Percentiles rank a stretch among this genome's conserved stretches.
Evolutionary conservation across 2,797 vertebrate genomes (phyloP).

Genomic region (Mus spretus): DNA sequence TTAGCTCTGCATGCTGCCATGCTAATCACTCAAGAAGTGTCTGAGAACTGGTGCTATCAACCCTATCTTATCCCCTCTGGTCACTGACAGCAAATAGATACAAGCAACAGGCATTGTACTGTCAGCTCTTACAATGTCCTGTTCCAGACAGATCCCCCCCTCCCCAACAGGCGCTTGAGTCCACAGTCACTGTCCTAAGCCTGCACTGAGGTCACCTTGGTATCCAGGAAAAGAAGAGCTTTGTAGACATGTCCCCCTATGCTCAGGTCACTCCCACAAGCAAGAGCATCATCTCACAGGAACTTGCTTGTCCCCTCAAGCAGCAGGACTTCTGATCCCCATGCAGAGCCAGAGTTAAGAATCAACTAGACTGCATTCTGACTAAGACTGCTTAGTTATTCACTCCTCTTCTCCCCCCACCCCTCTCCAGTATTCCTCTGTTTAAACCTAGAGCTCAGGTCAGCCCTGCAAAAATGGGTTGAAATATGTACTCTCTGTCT

Average conservation of each 20-base stretch:
- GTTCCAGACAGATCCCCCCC: neutral
- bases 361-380: neutral
- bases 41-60: neutral
- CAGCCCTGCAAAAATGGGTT: neutral
- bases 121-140: neutral
- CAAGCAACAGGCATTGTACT: neutral
- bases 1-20: neutral
- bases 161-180: neutral
- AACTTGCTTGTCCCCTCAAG: neutral
- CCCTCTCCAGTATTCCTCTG: neutral
- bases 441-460: neutral
- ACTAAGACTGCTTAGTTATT: neutral
- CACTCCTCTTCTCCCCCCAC: neutral
- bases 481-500: neutral
- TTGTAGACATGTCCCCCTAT: neutral
- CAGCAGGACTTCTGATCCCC: neutral
- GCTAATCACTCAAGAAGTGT: neutral
- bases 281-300: neutral
- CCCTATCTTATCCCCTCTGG: neutral
- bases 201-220: neutral
- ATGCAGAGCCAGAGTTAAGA: neutral
- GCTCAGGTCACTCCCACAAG: neutral
- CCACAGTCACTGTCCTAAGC: neutral
- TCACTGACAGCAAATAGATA: neutral
- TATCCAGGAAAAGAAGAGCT: neutral